Evolutionary conservation across 2,888 invertebrate genomes (phyloP).

Genomic region (Patella depressa): DNA sequence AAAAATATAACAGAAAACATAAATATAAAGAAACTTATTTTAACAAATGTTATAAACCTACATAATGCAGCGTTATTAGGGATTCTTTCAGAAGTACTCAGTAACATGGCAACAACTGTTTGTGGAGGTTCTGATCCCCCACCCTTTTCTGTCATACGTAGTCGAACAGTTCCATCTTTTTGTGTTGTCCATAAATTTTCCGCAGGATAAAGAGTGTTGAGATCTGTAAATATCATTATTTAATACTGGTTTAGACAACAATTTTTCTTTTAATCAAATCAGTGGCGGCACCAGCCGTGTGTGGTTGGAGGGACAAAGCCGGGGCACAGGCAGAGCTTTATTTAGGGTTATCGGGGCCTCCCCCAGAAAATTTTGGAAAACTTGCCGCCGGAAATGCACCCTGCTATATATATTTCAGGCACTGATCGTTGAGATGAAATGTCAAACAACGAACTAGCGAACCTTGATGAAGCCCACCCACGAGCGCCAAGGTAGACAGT

Average conservation of each 20-base stretch:
- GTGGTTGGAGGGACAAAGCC: not conserved
- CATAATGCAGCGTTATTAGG: slow-evolving; percentile 57
- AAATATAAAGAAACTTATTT: not conserved
- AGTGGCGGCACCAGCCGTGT: too few relatives aligned
- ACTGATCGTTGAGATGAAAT: too few relatives aligned
- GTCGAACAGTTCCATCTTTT: slow-evolving; percentile 48
- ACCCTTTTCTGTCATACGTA: slow-evolving; percentile 49
- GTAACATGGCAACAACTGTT: slow-evolving; percentile 53
- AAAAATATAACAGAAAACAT: too few relatives aligned
- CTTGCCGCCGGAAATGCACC: too few relatives aligned
- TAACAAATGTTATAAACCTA: slow-evolving; percentile 30
- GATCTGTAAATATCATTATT: slow-evolving; percentile 32
- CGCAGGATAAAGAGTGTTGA: slow-evolving; percentile 51
- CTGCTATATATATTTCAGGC: too few relatives aligned
- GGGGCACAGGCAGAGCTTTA: not conserved
- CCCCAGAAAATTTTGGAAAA: too few relatives aligned
- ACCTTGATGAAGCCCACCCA: too few relatives aligned
- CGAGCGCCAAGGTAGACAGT: too few relatives aligned
- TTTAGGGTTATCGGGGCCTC: too few relatives aligned
- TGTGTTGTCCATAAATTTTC: slow-evolving; percentile 37
- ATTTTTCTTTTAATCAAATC: not conserved
- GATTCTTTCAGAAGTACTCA: slow-evolving; percentile 45
- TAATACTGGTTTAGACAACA: not conserved
- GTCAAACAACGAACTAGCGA: too few relatives aligned
- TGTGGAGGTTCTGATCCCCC: slow-evolving; percentile 45